These are phyloP conservation scores for Mellivora capensis DNA, from an alignment of 2,113 vertebrate species.

Conservation along the genomic window DNA sequence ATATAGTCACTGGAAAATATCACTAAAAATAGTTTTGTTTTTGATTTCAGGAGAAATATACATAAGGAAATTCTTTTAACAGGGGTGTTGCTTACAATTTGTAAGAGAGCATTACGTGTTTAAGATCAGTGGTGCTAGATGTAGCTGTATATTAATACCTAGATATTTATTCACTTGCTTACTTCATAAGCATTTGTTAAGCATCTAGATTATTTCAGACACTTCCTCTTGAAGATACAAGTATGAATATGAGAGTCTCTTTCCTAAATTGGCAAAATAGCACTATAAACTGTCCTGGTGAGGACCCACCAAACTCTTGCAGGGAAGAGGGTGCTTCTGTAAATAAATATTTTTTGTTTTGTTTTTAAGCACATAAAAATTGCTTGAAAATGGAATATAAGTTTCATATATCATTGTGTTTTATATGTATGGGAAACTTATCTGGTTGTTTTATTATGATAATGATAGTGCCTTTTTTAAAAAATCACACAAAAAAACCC, in stretches of 20 bases:
- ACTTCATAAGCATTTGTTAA: not conserved
- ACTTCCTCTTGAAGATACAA: not conserved
- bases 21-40: not conserved
- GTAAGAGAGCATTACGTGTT: not conserved
- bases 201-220: not conserved
- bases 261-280: not conserved
- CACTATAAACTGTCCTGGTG: not conserved
- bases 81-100: not conserved
- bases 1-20: not conserved
- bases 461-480: not conserved
- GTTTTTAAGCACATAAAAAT: not conserved
- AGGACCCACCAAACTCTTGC: not conserved
- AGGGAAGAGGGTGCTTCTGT: fast-evolving
- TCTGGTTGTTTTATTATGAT: not conserved
- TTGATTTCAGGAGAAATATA: not conserved
- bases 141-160: not conserved
- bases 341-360: not conserved
- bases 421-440: not conserved
- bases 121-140: not conserved
- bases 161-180: not conserved
- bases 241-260: not conserved
- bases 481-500: not conserved
- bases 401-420: not conserved
- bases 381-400: not conserved
- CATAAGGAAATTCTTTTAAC: not conserved